Evolutionary conservation across 2,888 invertebrate genomes (phyloP).

Genomic region (Alcis repandata): DNA sequence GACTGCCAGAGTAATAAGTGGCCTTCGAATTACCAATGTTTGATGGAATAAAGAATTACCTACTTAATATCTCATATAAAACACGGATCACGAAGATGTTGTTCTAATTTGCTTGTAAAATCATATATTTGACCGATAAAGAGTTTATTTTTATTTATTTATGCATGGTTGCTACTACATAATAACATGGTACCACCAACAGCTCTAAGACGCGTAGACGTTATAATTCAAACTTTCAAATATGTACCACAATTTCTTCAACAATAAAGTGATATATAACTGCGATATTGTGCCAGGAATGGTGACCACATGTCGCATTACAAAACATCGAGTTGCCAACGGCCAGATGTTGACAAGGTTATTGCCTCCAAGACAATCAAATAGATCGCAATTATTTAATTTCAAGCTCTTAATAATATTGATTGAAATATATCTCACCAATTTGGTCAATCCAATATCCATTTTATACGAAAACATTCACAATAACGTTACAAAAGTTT

Average conservation of each 20-base stretch:
- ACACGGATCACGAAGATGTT: too few species aligned
- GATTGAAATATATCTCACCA: constrained; percentile 61
- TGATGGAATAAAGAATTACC: neutral
- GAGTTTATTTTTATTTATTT: too few species aligned
- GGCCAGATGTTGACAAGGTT: constrained; percentile 78
- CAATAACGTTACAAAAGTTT: constrained; percentile 41
- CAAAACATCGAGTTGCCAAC: constrained; percentile 70
- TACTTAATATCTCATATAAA: too few species aligned
- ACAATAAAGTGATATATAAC: constrained; percentile 43
- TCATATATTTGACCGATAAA: too few species aligned
- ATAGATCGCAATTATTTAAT: constrained; percentile 46
- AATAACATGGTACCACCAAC: neutral
- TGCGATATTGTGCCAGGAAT: constrained; percentile 64
- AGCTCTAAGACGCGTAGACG: constrained; percentile 35
- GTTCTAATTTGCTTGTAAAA: too few species aligned
- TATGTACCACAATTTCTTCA: constrained; percentile 40
- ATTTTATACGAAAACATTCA: constrained; percentile 48
- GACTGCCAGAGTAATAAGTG: too few species aligned
- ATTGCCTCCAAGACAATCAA: constrained; percentile 63
- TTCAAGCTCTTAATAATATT: constrained; percentile 30
- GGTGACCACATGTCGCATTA: constrained; percentile 79
- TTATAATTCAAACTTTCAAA: constrained; percentile 40
- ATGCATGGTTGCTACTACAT: neutral
- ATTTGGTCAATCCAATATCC: constrained; percentile 53
- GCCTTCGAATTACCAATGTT: neutral